Evolutionary conservation across 2,888 invertebrate genomes (phyloP).

Genomic region (Amphipoea oculea): DNA sequence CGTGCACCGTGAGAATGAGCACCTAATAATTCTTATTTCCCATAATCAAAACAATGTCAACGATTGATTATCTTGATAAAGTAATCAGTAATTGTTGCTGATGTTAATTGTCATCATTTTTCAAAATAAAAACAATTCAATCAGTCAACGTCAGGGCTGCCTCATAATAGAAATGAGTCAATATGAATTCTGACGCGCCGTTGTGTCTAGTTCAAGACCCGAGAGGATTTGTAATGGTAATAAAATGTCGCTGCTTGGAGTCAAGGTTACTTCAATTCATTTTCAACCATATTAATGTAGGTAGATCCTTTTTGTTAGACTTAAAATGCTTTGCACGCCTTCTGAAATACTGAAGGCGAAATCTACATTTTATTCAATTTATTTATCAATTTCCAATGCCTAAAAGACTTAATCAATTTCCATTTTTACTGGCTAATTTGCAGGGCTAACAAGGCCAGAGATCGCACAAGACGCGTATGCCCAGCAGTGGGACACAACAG

Average conservation of each 20-base stretch:
- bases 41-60: conserved; percentile 15
- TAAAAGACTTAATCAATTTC: neutral
- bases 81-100: conserved; percentile 20
- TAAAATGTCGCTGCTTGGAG: conserved; percentile 52
- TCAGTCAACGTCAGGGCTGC: conserved; percentile 48
- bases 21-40: neutral
- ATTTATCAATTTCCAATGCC: neutral
- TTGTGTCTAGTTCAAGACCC: conserved; percentile 59
- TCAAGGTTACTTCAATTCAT: conserved; percentile 56
- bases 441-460: too few species aligned
- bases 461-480: too few species aligned
- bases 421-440: neutral
- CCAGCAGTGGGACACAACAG: too few species aligned
- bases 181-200: conserved; percentile 49
- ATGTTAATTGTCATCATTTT: conserved; percentile 31
- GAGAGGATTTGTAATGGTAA: conserved; percentile 53
- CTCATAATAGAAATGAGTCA: conserved; percentile 55
- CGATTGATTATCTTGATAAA: conserved; percentile 28
- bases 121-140: conserved; percentile 48
- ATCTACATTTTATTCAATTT: neutral
- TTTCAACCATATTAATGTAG: conserved; percentile 46
- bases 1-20: neutral
- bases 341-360: conserved; percentile 3
- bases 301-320: conserved; percentile 18
- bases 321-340: conserved; percentile 27